Percentiles rank a stretch among this genome's conserved stretches.
phyloP scores from a whole-genome alignment of 2,113 vertebrate genomes.

The Raphicerus campestris region DNA sequence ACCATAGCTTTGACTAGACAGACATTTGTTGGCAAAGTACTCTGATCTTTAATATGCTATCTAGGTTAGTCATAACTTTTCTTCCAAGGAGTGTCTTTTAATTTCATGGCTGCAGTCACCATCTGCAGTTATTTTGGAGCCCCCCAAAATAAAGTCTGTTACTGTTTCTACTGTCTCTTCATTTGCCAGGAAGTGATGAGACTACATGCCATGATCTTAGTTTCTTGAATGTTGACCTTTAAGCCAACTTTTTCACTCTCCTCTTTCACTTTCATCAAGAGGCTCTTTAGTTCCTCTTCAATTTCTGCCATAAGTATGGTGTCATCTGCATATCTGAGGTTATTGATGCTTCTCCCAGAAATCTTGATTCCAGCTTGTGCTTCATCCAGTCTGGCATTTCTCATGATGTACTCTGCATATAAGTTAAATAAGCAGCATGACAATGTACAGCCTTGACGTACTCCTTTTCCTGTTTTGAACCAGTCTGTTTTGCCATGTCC shows the following conservation, averaged over 20 bases:
- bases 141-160: not conserved
- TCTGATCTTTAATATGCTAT: not conserved
- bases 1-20: rapidly evolving
- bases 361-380: not conserved
- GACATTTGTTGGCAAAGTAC: not conserved
- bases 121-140: not conserved
- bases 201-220: not conserved
- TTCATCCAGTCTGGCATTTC: not conserved
- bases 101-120: not conserved
- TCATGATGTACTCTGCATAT: not conserved
- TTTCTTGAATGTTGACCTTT: not conserved
- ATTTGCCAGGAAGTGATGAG: not conserved
- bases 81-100: not conserved
- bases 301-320: not conserved
- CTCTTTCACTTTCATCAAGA: not conserved
- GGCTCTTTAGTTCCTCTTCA: not conserved
- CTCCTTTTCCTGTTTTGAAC: not conserved
- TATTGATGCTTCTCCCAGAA: not conserved
- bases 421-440: not conserved
- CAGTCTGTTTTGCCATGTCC: not conserved
- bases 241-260: not conserved
- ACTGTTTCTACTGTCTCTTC: not conserved
- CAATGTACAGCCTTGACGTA: not conserved
- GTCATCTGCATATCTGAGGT: not conserved
- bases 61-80: not conserved